Conservation (phyloP, 2,888 invertebrate genomes). For the Agrochola litura region DNA sequence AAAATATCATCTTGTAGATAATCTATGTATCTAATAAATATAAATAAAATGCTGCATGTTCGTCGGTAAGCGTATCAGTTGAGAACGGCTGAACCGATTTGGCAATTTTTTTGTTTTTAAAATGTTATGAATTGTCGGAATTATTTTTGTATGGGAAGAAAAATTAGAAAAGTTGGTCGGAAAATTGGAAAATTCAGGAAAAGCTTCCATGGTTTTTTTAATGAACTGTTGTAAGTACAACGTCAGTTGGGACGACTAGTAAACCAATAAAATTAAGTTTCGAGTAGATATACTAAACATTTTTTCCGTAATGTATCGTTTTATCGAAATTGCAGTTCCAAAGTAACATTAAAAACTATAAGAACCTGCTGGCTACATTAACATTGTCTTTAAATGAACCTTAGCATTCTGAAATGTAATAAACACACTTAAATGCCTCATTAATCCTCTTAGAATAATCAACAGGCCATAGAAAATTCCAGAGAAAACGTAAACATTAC, state of each 20-base stretch:
- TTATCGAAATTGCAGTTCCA: not conserved
- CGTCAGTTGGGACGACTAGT: too few species aligned
- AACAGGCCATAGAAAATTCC: conserved; percentile 2
- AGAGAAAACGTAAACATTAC: conserved; percentile 1
- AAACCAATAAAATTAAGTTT: not conserved
- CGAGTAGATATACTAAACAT: not conserved
- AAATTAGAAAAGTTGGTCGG: not conserved
- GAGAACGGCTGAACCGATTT: too few species aligned
- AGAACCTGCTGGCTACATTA: not conserved
- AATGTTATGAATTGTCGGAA: too few species aligned
- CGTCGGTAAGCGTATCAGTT: too few species aligned
- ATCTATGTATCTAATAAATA: too few species aligned
- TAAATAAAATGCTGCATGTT: too few species aligned
- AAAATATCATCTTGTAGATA: too few species aligned
- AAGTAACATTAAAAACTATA: not conserved
- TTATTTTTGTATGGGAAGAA: not conserved
- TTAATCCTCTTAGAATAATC: conserved; percentile 9
- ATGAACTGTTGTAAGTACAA: not conserved
- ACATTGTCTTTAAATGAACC: conserved; percentile 14
- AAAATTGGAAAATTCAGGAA: not conserved
- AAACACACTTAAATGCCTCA: not conserved
- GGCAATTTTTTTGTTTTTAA: too few species aligned
- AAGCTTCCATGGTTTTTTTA: not conserved
- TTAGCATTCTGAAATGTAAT: conserved; percentile 7
- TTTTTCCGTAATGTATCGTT: not conserved